Evolutionary conservation across 35 echinoderm and acorn worm species (phyloP).

Genomic region (Nesometra sesokonis): DNA sequence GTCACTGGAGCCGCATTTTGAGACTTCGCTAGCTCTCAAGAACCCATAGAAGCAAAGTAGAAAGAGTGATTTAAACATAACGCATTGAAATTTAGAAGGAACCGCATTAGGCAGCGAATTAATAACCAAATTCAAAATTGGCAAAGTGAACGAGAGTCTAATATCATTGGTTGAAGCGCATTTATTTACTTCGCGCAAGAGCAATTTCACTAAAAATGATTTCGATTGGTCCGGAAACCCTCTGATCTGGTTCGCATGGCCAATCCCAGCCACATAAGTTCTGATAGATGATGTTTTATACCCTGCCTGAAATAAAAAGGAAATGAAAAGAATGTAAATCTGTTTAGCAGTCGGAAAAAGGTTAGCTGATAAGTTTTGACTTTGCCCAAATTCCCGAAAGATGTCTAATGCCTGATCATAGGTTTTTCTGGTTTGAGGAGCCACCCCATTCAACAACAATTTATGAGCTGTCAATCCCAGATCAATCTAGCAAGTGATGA

Average conservation of each 20-base stretch:
- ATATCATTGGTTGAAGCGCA: neutral
- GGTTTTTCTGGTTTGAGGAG: too few species aligned
- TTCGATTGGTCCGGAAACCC: constrained; percentile 8
- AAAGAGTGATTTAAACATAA: constrained; percentile 8
- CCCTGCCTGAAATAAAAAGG: neutral
- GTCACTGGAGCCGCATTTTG: neutral
- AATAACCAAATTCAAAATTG: neutral
- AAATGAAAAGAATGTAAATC: neutral
- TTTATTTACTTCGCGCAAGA: neutral
- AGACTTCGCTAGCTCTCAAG: constrained; percentile 1
- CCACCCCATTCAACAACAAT: neutral
- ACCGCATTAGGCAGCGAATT: neutral
- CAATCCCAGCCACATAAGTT: constrained; percentile 8
- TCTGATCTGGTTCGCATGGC: neutral
- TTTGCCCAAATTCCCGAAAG: neutral
- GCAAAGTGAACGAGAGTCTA: too few species aligned
- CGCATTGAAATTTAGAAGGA: neutral
- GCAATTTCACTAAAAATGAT: neutral
- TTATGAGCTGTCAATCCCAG: neutral
- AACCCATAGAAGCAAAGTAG: neutral
- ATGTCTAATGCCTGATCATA: neutral
- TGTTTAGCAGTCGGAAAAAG: neutral
- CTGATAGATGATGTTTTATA: neutral
- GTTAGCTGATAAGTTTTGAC: too few species aligned
- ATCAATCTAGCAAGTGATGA: neutral